These are phyloP conservation scores for Isurus oxyrinchus DNA, from an alignment of 2,113 vertebrate species.

Conservation along the genomic window DNA sequence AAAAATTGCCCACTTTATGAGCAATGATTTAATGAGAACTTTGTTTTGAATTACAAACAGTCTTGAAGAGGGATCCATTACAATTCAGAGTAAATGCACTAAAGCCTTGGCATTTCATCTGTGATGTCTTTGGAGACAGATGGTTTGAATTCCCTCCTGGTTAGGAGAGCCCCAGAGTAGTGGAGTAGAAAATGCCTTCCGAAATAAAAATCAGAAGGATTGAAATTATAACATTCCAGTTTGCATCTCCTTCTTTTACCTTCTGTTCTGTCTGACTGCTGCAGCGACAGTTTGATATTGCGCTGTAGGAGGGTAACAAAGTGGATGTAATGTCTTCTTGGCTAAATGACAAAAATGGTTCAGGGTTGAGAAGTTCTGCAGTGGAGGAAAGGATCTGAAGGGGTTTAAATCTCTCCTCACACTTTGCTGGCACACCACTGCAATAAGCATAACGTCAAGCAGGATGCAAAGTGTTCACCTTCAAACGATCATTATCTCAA, in stretches of 20 bases:
- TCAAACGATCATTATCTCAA: background rate
- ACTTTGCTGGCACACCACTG: background rate
- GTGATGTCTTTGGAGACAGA: slow-evolving; percentile 24
- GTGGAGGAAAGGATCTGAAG: background rate
- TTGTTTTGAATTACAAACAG: background rate
- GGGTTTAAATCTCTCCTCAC: background rate
- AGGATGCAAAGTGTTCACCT: background rate
- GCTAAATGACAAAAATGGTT: slow-evolving; percentile 12
- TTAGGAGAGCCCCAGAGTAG: background rate
- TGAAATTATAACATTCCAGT: slow-evolving; percentile 1
- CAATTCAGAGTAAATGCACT: background rate
- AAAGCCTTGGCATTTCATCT: background rate
- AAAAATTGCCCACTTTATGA: background rate
- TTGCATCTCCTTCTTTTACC: slow-evolving; percentile 2
- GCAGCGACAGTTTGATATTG: background rate
- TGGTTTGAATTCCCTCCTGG: slow-evolving; percentile 16
- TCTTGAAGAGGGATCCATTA: background rate
- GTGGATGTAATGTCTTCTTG: background rate
- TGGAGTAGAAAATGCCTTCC: background rate
- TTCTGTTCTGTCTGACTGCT: background rate
- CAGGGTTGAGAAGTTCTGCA: background rate
- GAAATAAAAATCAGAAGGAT: background rate
- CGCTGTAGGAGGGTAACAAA: background rate
- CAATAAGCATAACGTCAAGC: background rate
- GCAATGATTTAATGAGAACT: background rate